Evolutionary conservation across 2,797 vertebrate genomes (phyloP).

Genomic region (Hydrocynus forskahlii): DNA sequence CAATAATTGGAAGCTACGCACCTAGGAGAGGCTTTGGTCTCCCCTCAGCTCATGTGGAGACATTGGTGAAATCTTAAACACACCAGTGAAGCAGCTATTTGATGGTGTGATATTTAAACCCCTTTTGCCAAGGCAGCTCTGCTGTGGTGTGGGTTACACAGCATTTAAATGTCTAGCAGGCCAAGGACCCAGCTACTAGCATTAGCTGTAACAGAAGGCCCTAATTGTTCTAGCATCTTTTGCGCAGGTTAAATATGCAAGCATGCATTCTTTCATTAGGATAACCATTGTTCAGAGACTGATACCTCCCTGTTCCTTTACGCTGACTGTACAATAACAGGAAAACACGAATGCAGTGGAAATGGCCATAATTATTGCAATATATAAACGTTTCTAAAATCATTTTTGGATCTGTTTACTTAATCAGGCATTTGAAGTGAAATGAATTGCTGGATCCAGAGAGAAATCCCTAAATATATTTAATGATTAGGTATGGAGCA

Average conservation of each 20-base stretch:
- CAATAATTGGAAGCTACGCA: background rate
- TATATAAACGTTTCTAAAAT: background rate
- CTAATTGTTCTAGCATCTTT: background rate
- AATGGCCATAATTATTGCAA: background rate
- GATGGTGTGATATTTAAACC: background rate
- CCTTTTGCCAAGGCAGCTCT: background rate
- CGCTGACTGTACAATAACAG: slow-evolving; percentile 18
- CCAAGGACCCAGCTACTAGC: background rate
- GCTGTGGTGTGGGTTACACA: background rate
- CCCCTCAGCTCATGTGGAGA: background rate
- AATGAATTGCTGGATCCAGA: background rate
- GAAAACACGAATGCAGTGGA: slow-evolving; percentile 19
- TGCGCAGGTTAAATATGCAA: background rate
- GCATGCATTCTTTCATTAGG: slow-evolving; percentile 16
- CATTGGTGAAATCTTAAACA: background rate
- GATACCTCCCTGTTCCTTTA: slow-evolving; percentile 28
- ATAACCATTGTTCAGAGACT: slow-evolving; percentile 22
- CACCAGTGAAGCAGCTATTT: background rate
- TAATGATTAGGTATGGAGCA: background rate
- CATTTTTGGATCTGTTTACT: background rate
- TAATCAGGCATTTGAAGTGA: background rate
- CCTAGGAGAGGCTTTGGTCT: background rate
- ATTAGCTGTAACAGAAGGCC: background rate
- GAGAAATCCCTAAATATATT: background rate
- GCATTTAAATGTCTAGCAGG: background rate